These are phyloP conservation scores for Rhinichthys klamathensis DNA, from an alignment of 2,113 vertebrate genomes.

Conservation along the genomic window DNA sequence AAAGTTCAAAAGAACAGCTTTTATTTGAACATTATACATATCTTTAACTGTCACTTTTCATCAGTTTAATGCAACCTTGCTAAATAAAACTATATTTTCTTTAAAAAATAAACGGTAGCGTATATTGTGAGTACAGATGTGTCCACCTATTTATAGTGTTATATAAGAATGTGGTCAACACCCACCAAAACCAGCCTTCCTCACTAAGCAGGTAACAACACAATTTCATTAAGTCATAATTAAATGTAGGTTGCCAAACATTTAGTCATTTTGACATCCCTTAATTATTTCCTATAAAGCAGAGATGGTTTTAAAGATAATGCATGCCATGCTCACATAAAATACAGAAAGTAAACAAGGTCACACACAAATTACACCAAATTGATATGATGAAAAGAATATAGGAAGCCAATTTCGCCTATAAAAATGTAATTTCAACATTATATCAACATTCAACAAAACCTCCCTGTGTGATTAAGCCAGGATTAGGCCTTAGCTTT, in stretches of 20 bases:
- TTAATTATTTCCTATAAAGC: background rate
- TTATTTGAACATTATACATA: no score
- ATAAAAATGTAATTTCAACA: no score
- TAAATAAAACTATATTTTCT: no score
- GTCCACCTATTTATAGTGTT: background rate
- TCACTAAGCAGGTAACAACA: background rate
- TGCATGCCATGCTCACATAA: background rate
- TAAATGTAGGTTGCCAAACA: constrained; percentile 1
- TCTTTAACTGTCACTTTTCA: no score
- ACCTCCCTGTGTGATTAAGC: background rate
- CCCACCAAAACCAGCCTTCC: background rate
- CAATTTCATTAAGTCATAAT: background rate
- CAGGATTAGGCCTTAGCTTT: no score
- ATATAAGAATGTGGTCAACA: background rate
- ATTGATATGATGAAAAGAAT: background rate
- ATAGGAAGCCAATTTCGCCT: background rate
- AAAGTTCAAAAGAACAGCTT: no score
- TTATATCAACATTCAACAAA: background rate
- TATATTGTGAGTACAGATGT: background rate
- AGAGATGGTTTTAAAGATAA: background rate
- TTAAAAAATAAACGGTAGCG: no score
- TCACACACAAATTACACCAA: background rate
- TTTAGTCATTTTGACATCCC: background rate
- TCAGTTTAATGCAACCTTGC: no score
- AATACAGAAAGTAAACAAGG: background rate